A percentile compares a stretch with the other conserved stretches of the same genome.
phyloP scores from a whole-genome alignment of 1,140 invertebrate species.

The Tetramorium parvispinum region DNA sequence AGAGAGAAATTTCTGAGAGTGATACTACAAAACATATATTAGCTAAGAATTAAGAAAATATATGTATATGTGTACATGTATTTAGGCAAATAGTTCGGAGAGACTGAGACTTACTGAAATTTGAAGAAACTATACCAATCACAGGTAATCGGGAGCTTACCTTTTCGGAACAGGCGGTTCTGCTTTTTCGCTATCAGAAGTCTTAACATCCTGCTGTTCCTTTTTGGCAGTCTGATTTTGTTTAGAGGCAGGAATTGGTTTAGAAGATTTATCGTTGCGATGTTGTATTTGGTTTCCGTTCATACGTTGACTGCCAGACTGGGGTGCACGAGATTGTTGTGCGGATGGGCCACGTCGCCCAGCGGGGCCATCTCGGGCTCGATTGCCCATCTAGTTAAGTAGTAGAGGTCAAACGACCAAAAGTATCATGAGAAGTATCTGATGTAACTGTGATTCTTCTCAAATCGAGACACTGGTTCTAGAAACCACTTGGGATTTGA shows the following conservation, averaged over 20 bases:
- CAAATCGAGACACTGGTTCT: constrained; percentile 74
- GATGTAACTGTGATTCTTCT: constrained; percentile 75
- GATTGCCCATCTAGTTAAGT: constrained; percentile 85
- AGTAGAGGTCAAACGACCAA: constrained; percentile 83
- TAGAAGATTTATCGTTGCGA: constrained; percentile 86
- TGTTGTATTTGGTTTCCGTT: constrained; percentile 86
- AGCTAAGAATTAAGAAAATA: constrained; percentile 34
- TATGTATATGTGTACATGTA: constrained; percentile 57
- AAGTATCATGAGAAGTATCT: constrained; percentile 81
- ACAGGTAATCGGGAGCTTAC: constrained; percentile 82
- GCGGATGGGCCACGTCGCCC: constrained; percentile 84
- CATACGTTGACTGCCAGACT: constrained; percentile 85
- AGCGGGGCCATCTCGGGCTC: constrained; percentile 84
- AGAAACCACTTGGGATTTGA: constrained; percentile 70
- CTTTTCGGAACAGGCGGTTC: constrained; percentile 84
- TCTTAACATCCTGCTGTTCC: constrained; percentile 85
- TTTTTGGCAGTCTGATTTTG: constrained; percentile 85
- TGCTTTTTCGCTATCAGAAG: constrained; percentile 85
- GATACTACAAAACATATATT: constrained; percentile 44
- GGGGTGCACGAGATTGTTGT: constrained; percentile 84
- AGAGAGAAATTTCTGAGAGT: constrained; percentile 28
- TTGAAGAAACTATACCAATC: constrained; percentile 83
- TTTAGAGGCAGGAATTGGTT: constrained; percentile 85
- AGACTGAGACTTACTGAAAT: constrained; percentile 78
- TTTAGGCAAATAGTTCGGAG: constrained; percentile 65